Evolutionary conservation across 2,797 vertebrate genomes (phyloP).

Genomic region (Chaunax sp.): DNA sequence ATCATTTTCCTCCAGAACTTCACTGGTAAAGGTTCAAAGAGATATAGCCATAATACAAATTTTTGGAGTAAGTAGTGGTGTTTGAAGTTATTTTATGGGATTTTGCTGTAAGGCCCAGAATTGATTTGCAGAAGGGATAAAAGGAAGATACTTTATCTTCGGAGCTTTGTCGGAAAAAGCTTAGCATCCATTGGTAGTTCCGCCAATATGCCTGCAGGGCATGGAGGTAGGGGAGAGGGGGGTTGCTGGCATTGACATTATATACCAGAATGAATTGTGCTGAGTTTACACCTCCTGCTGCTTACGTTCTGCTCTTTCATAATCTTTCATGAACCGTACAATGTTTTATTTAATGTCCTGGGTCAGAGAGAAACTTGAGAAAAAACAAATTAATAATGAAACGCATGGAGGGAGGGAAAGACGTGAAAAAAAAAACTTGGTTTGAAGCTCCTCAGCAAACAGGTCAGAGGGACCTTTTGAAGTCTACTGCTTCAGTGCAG

Average conservation of each 20-base stretch:
- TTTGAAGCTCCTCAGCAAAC: constrained; percentile 87
- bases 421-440: constrained; percentile 75
- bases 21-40: constrained; percentile 99
- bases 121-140: constrained; percentile 99
- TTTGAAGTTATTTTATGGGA: constrained; percentile 99
- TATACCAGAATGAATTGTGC: constrained; percentile 94
- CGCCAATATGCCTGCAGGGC: constrained; percentile 96
- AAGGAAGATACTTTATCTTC: constrained; percentile 99
- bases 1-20: constrained; percentile 99
- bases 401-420: constrained; percentile 56
- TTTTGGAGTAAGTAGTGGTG: constrained; percentile 99
- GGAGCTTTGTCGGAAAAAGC: constrained; percentile 99
- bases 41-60: constrained; percentile 99
- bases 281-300: constrained; percentile 96
- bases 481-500: constrained; percentile 85
- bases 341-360: constrained; percentile 99
- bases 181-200: constrained; percentile 98
- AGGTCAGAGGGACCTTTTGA: constrained; percentile 89
- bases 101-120: constrained; percentile 99
- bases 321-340: constrained; percentile 98
- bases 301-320: constrained; percentile 96
- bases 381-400: constrained; percentile 92
- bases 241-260: constrained; percentile 94
- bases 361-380: constrained; percentile 97
- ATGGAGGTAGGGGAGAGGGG: constrained; percentile 81